Percentiles rank a stretch among this genome's conserved stretches.
Evolutionary conservation across 2,113 vertebrate species (phyloP).

Genomic region (Coreoperca whiteheadi): DNA sequence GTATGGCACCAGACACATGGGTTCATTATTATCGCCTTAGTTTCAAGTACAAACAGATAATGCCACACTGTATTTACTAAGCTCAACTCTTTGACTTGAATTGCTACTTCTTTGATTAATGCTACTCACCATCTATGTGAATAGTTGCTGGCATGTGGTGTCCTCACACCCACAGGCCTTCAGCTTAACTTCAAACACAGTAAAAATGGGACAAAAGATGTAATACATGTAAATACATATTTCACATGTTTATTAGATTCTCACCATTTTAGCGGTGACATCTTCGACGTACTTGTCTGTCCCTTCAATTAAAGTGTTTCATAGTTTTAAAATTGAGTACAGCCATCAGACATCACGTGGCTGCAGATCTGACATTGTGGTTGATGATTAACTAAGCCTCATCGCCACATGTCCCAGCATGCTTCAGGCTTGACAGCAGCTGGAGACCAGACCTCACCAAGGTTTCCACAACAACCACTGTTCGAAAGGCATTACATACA

Average conservation of each 20-base stretch:
- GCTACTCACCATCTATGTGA: background rate
- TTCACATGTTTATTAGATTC: background rate
- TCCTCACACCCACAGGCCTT: slow-evolving; percentile 4
- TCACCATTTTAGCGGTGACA: background rate
- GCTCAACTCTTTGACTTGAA: background rate
- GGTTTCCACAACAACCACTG: slow-evolving; percentile 71
- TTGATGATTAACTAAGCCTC: slow-evolving; percentile 49
- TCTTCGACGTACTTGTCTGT: background rate
- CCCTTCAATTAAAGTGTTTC: background rate
- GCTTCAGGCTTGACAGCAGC: slow-evolving; percentile 61
- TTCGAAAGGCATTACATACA: slow-evolving; percentile 19
- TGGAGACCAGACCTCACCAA: slow-evolving; percentile 58
- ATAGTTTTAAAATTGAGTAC: background rate
- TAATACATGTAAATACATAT: background rate
- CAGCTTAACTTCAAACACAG: background rate
- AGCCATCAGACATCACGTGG: slow-evolving; percentile 1
- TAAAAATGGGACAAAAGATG: background rate
- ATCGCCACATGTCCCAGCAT: slow-evolving; percentile 57
- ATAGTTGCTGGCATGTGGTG: background rate
- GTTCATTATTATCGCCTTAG: background rate
- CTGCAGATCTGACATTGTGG: slow-evolving; percentile 18
- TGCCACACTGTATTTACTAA: background rate
- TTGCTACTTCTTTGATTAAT: background rate
- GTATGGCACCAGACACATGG: background rate
- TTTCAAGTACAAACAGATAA: slow-evolving; percentile 6